phyloP scores from a whole-genome alignment of 2,113 vertebrate genomes.

The Calyptommatus sinebrachiatus region DNA sequence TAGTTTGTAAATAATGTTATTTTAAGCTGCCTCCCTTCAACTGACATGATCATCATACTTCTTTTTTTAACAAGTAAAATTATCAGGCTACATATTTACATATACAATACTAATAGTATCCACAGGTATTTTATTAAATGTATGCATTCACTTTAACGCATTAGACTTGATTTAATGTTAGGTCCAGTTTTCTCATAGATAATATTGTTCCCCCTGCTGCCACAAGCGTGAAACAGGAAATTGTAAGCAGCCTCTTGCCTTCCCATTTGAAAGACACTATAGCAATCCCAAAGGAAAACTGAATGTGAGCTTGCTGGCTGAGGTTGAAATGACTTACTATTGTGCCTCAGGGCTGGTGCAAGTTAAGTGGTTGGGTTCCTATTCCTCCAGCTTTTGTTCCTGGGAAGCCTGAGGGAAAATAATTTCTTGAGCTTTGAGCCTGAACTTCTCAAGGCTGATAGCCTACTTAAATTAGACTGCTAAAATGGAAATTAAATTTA shows the following conservation, averaged over 20 bases:
- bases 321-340: conserved; percentile 15
- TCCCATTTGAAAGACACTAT: conserved; percentile 7
- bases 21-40: background rate
- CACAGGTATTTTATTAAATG: conserved; percentile 7
- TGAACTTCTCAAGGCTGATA: conserved; percentile 12
- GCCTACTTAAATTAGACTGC: conserved; percentile 23
- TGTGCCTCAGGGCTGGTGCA: conserved; percentile 19
- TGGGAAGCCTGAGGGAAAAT: conserved; percentile 23
- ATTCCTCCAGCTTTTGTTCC: conserved; percentile 19
- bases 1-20: background rate
- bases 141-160: background rate
- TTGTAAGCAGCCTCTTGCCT: background rate
- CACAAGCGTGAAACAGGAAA: conserved; percentile 16
- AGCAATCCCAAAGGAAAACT: conserved; percentile 3
- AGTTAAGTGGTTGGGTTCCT: conserved; percentile 24
- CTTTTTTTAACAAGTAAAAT: background rate
- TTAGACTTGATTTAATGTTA: conserved; percentile 27
- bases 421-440: conserved; percentile 23
- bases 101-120: conserved; percentile 9
- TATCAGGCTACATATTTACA: conserved; percentile 4
- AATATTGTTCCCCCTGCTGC: conserved; percentile 17
- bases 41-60: background rate
- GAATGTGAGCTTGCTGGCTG: conserved; percentile 18
- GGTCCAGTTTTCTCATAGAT: background rate
- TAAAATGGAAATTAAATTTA: conserved; percentile 29